A percentile compares a stretch with the other conserved stretches of the same genome.
Evolutionary conservation across 1,140 invertebrate genomes (phyloP).

Genomic region (Heliconius eleuchia): DNA sequence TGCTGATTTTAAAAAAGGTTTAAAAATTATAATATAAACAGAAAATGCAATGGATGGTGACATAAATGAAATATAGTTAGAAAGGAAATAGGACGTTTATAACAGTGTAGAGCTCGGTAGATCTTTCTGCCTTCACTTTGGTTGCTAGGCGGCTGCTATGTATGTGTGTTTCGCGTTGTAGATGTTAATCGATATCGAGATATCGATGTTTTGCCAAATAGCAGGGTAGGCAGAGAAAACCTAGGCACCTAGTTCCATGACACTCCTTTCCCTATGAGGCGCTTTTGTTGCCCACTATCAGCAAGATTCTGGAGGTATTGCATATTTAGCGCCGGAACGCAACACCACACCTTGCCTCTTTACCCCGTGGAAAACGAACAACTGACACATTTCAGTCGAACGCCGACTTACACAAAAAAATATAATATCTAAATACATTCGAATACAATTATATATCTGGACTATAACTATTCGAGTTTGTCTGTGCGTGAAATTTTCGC

Average conservation of each 20-base stretch:
- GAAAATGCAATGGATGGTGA: slow-evolving; percentile 32
- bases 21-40: background rate
- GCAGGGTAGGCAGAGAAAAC: too few species aligned
- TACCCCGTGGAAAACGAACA: too few species aligned
- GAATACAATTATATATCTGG: slow-evolving; percentile 21
- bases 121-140: slow-evolving; percentile 71
- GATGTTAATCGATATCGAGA: background rate
- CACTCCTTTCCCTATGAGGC: too few species aligned
- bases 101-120: slow-evolving; percentile 51
- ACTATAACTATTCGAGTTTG: slow-evolving; percentile 7
- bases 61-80: background rate
- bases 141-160: slow-evolving; percentile 66
- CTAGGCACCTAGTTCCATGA: too few species aligned
- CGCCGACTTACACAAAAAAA: too few species aligned
- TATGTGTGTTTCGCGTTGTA: slow-evolving; percentile 44
- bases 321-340: too few species aligned
- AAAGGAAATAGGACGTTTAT: slow-evolving; percentile 44
- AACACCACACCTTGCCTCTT: too few species aligned
- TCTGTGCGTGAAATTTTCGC: slow-evolving; percentile 46
- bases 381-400: too few species aligned
- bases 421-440: background rate
- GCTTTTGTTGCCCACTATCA: too few species aligned
- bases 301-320: too few species aligned
- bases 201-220: background rate
- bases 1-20: slow-evolving; percentile 22